phyloP scores from a whole-genome alignment of 2,888 invertebrate species.

The Microctonus brassicae region DNA sequence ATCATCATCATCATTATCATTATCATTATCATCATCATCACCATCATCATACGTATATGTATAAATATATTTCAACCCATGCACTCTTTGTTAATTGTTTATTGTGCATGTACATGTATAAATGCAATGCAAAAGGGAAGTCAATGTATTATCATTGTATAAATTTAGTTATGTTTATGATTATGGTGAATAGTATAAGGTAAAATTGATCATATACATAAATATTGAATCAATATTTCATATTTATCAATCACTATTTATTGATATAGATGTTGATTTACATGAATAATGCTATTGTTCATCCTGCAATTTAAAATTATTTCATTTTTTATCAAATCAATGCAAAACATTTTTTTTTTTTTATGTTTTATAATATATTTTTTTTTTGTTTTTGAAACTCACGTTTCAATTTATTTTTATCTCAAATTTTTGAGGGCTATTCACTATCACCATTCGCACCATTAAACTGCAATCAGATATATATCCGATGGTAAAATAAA shows the following conservation, averaged over 20 bases:
- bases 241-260: background rate
- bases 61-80: constrained; percentile 19
- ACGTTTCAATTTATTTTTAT: background rate
- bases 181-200: constrained; percentile 10
- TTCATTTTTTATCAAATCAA: background rate
- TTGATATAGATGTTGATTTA: background rate
- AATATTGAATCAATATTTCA: background rate
- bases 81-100: constrained; percentile 34
- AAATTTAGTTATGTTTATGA: background rate
- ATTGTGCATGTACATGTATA: background rate
- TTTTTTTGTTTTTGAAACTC: no score
- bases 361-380: no score
- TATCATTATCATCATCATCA: background rate
- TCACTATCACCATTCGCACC: background rate
- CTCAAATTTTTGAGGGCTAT: background rate
- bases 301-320: background rate
- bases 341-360: background rate
- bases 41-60: background rate
- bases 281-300: background rate
- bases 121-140: background rate
- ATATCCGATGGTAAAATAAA: background rate
- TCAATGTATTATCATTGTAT: constrained; percentile 6
- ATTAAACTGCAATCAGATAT: background rate
- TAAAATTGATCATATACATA: constrained; percentile 18
- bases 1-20: background rate